Base-by-base conservation (phyloP, 1,140 invertebrate genomes). In the Hyles euphorbiae region DNA sequence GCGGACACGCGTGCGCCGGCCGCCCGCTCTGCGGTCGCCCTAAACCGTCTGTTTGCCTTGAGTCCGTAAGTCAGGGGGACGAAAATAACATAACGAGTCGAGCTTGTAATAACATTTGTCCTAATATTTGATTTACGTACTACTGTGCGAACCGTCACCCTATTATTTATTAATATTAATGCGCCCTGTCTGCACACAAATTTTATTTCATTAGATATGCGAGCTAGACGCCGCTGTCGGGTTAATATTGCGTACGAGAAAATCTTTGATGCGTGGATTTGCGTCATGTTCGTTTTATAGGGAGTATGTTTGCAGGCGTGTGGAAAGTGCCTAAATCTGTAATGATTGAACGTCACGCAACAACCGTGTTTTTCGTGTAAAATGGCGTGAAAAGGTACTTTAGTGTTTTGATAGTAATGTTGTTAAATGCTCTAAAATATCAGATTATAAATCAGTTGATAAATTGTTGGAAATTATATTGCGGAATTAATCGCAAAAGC, bases 31-130 rank as follows among this genome's bases (percentile, higher is more conserved):
- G 60, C 60, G 59, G 67, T 55, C 53, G 63, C 53, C 47, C 44
- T 43, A 49, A 11, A 44, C 51, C 63, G 66, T 32, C 63, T 67
- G 64, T 65, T 72, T 62, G 65, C 67, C 55, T 65, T 74, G 66
- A 70, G 72, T 74, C 69, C 58, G 59, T 72, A 70, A 66, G 54
- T 65, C 62, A 60, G 71, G 74, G 72, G 70, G 72, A 68, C 61
- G 76, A 84, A 87, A 87, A 84, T 84, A 81, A 84, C 81, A 83
- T 75, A 74, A 81, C 70, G 76, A 81, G 74, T 77, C 72, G 72
- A 72, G 78, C 80, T 87, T 82, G 81, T 83, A 81, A 84, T 83
- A 87, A 87, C 77, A 84, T 84, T 86, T 82, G 80, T 84, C 74
- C 80, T 81, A 84, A 83, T 82, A 84, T 83, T 81, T 81, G 76